A percentile compares a stretch with the other conserved stretches of the same genome.
Conservation (phyloP, 2,888 invertebrate species). For the Papilio demoleus region DNA sequence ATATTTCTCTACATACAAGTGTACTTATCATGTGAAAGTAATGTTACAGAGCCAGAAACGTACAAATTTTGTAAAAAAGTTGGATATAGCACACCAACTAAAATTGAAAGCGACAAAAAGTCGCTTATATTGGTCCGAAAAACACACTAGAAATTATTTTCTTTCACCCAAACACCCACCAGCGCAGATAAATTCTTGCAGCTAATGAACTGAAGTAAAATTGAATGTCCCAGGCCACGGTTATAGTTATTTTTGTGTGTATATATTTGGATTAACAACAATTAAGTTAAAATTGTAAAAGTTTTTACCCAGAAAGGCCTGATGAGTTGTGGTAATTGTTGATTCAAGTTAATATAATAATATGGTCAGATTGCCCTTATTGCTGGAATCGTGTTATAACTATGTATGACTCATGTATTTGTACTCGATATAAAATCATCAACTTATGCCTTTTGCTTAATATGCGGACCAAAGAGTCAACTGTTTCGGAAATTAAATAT, state of each 20-base stretch:
- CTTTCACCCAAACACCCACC: neutral
- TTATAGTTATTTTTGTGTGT: neutral
- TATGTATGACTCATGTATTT: conserved; percentile 31
- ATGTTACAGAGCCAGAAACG: neutral
- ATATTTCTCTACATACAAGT: neutral
- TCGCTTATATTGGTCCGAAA: neutral
- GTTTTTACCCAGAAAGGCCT: neutral
- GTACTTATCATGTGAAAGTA: neutral
- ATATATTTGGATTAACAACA: neutral
- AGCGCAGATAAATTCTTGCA: neutral
- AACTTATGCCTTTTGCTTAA: conserved; percentile 77
- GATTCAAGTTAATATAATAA: neutral
- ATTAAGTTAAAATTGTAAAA: neutral
- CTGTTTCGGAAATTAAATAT: conserved; percentile 72
- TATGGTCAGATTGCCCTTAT: conserved; percentile 1
- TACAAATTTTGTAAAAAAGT: neutral
- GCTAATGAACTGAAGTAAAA: neutral
- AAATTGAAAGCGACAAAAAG: too few species aligned
- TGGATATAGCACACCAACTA: neutral
- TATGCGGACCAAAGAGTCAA: conserved; percentile 80
- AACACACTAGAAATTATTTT: neutral
- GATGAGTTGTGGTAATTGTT: neutral
- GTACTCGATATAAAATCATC: conserved; percentile 48
- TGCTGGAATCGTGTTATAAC: neutral
- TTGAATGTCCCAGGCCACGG: neutral